phyloP scores from a whole-genome alignment of 2,888 invertebrate species.

The Temnothorax unifasciatus region DNA sequence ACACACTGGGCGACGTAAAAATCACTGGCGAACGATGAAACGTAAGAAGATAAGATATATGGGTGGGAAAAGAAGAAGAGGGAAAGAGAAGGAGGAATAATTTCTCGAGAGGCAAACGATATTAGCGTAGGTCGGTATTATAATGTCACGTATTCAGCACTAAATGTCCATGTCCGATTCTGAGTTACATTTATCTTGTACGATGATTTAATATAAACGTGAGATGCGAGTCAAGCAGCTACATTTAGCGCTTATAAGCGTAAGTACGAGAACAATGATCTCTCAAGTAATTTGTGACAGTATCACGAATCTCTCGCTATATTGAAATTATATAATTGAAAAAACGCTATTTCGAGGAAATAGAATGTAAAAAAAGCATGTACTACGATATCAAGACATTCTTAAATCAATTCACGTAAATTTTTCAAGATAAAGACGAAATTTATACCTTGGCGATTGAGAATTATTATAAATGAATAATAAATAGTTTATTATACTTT shows the following conservation, averaged over 20 bases:
- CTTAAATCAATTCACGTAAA: background rate
- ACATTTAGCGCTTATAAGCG: conserved; percentile 3
- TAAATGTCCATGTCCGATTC: conserved; percentile 39
- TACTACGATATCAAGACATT: background rate
- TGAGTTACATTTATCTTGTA: conserved; percentile 33
- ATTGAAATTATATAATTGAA: background rate
- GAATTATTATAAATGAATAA: background rate
- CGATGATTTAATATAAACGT: conserved; percentile 30
- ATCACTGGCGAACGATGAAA: conserved; percentile 28
- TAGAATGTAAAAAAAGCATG: background rate
- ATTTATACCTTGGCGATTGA: background rate
- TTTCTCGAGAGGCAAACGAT: conserved; percentile 23
- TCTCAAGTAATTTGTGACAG: background rate
- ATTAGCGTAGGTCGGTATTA: conserved; percentile 46
- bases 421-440: conserved; percentile 9
- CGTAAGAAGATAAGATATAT: conserved; percentile 26
- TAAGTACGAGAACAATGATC: background rate
- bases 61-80: background rate
- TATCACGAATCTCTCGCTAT: background rate
- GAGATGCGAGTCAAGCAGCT: conserved; percentile 30
- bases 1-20: conserved; percentile 28
- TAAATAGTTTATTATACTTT: background rate
- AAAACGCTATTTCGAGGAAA: background rate
- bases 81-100: conserved; percentile 2
- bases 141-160: conserved; percentile 39